Percentiles rank a stretch among this genome's conserved stretches.
Conservation (phyloP, 2,113 vertebrate species). For the Neogale vison region DNA sequence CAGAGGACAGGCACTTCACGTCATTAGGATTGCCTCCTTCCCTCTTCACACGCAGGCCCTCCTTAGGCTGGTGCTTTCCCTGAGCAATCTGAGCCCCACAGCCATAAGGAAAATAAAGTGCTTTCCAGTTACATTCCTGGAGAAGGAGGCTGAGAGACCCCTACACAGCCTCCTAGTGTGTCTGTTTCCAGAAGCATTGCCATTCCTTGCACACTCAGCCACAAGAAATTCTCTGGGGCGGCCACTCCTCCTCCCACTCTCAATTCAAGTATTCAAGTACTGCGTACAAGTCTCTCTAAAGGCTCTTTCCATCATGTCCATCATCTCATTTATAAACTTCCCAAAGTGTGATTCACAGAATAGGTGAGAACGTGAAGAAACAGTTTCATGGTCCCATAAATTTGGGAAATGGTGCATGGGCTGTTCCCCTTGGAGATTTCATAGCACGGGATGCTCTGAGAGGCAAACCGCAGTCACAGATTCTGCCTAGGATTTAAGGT, state of each 20-base stretch:
- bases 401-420: background rate
- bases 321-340: background rate
- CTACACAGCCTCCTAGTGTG: background rate
- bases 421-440: too few relatives aligned
- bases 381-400: background rate
- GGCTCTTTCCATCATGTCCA: background rate
- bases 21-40: background rate
- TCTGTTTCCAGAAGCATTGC: background rate
- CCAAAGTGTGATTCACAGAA: background rate
- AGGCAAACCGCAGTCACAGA: background rate
- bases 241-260: background rate
- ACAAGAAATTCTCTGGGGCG: background rate
- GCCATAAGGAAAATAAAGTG: background rate
- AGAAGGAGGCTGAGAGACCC: background rate
- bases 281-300: background rate
- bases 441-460: background rate
- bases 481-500: background rate
- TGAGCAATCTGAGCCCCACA: background rate
- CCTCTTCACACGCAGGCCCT: background rate
- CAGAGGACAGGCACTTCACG: fast-evolving
- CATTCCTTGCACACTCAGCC: background rate
- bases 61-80: background rate
- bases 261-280: background rate
- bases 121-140: background rate
- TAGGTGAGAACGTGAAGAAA: background rate